Base-by-base conservation (phyloP, 2,888 invertebrate species). In the Drosophila yooni region DNA sequence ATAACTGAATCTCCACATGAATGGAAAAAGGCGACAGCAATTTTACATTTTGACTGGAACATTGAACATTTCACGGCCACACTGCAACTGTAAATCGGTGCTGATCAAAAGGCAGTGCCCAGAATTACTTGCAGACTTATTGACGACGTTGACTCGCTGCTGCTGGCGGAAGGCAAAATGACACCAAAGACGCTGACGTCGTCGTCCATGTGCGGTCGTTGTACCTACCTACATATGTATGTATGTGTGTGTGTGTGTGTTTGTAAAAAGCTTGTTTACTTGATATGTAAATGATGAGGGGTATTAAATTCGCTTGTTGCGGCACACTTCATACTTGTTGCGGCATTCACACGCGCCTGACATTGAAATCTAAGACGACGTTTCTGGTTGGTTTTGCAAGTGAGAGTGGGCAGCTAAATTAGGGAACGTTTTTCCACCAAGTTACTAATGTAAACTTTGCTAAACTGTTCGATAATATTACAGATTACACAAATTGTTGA, bases 111-210 rank as follows among this genome's bases (percentile, higher is more conserved):
- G 43, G 34, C 58, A 48, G 25, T 27, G 15, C 15, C 25, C 25
- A 46, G 25, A 46, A 46, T 15, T 46, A 15, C 46, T 46, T 57
- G 52, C 77, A 81, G 78, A 76, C 81, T 61, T 21, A 46, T 64
- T 65, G 81, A 76, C 81, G 76, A 50, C 73, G 34, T 51, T 34
- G 38, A 15, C 57, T 18, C 56, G 27, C 4, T 43, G 57, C 54
- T 70, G 83, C 52, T 71, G 82, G 61, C 83, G 90, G 86, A 89
- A 88, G 74, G 83, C 63, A 86, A 85, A 73, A 54, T 63, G 83
- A 89, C 70, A 72, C 86, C 80, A n/a, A 13, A 34, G 29, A 25
- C 46, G 7, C 46, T 46, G 46, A 46, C 25, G 25, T 46, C 25
- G 46, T 46, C 27, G 36, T 59, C 59, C 66, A 59, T 56, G 64